Base-by-base conservation (phyloP, 2,888 invertebrate genomes). In the Nomada hirtipes region DNA sequence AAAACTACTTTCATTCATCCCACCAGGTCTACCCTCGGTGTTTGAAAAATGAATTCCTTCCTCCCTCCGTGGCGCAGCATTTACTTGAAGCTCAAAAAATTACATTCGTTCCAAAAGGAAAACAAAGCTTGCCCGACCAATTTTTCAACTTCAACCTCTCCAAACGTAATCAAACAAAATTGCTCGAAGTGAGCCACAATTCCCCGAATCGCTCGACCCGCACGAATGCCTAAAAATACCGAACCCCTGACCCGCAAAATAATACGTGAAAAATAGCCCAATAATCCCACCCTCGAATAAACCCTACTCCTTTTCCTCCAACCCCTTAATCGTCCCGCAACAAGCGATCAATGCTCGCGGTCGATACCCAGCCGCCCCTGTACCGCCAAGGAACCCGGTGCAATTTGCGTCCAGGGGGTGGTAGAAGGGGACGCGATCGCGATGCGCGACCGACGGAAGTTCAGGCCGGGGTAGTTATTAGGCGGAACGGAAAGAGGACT, bases 381-480 rank as follows among this genome's bases (percentile, higher is more conserved):
- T 47, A 4, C 4, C 15, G 52, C 18, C 9, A n/a, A 26, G 44
- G 20, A 36, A 50, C 26, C 4, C 0, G 23, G 2, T 26, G 44
- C 42, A 53, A 55, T 47, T 61, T 42, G 50, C 20, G 57, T 18
- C 18, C 20, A 9, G 20, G 2, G 26, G 57, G 26, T 53, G 20
- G 20, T n/a, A 20, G 53, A n/a, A 13, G 23, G 23, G 26, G 57
- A 26, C 10, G 23, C 20, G 53, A 72, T 52, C 76, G 76, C 44
- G 50, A 18, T 50, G 61, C 64, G 64, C 57, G 57, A n/a, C 70
- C 29, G 59, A 20, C 81, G 81, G 81, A 81, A 80, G 74, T 78
- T 71, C 55, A 20, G 47, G 42, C 44, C 23, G 13, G 36, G 55
- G 71, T 20, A 59, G 67, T 81, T 76, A 83, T 82, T 83, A 81